Conservation (phyloP, 2,888 invertebrate genomes). For the Brachypalpus laphriformis region DNA sequence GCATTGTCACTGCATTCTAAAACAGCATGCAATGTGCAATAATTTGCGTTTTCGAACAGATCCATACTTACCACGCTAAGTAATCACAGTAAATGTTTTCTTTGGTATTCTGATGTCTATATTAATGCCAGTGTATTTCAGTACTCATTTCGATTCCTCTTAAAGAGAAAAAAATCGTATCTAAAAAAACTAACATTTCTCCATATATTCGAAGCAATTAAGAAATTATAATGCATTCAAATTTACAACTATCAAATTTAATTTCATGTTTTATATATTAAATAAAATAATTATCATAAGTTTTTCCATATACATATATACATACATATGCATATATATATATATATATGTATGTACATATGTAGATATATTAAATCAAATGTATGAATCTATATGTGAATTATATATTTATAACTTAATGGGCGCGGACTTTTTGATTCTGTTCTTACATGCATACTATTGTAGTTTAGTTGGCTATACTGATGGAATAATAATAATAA, state of each 20-base stretch:
- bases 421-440: slow-evolving; percentile 39
- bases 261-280: slow-evolving; percentile 29
- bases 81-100: no score
- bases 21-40: no score
- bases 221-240: slow-evolving; percentile 43
- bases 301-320: slow-evolving; percentile 32
- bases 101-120: no score
- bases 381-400: slow-evolving; percentile 50
- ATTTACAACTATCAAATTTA: slow-evolving; percentile 36
- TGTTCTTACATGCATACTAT: slow-evolving; percentile 28
- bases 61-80: no score
- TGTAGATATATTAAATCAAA: slow-evolving; percentile 45
- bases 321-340: slow-evolving; percentile 24
- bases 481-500: slow-evolving; percentile 41
- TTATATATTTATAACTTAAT: slow-evolving; percentile 54
- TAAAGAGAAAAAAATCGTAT: no score
- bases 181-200: no score
- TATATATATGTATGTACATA: slow-evolving; percentile 28
- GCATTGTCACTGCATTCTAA: no score
- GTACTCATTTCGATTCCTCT: no score
- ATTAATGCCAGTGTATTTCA: no score
- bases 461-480: slow-evolving; percentile 29
- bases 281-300: slow-evolving; percentile 37
- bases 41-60: no score
- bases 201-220: background rate